Conservation (phyloP, 2,113 vertebrate genomes). For the Pterocles orientalis region DNA sequence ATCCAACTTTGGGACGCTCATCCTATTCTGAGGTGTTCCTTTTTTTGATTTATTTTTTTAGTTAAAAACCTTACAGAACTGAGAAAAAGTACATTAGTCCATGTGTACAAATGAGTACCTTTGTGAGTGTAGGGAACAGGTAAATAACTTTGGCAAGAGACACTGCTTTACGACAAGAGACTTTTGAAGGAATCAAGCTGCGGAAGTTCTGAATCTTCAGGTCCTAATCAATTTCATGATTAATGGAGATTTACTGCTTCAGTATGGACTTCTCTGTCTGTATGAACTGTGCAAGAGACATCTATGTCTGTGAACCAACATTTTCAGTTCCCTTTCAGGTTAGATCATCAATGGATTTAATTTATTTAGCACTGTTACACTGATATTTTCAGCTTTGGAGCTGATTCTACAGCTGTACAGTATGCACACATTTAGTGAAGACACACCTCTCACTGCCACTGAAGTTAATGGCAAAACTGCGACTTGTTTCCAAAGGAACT, state of each 20-base stretch:
- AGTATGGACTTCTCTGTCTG: not conserved
- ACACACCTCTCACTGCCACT: not conserved
- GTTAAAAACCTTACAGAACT: not conserved
- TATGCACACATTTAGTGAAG: not conserved
- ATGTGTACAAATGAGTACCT: not conserved
- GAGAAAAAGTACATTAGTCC: not conserved
- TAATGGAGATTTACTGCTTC: not conserved
- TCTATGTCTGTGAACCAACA: not conserved
- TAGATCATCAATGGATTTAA: not conserved
- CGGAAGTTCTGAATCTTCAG: not conserved
- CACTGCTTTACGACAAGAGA: not conserved
- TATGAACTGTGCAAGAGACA: not conserved
- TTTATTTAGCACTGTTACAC: not conserved
- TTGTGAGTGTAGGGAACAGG: not conserved
- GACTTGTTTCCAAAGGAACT: not conserved
- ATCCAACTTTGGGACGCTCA: not conserved
- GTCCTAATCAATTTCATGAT: not conserved
- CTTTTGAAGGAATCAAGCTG: not conserved
- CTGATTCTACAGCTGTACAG: not conserved
- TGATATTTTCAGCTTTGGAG: not conserved
- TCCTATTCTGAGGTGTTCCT: not conserved
- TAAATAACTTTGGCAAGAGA: not conserved
- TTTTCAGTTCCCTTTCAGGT: not conserved
- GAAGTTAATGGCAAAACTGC: not conserved
- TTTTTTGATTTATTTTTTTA: not conserved